Evolutionary conservation across 2,888 invertebrate genomes (phyloP).

Genomic region (Scaptomyza flava): DNA sequence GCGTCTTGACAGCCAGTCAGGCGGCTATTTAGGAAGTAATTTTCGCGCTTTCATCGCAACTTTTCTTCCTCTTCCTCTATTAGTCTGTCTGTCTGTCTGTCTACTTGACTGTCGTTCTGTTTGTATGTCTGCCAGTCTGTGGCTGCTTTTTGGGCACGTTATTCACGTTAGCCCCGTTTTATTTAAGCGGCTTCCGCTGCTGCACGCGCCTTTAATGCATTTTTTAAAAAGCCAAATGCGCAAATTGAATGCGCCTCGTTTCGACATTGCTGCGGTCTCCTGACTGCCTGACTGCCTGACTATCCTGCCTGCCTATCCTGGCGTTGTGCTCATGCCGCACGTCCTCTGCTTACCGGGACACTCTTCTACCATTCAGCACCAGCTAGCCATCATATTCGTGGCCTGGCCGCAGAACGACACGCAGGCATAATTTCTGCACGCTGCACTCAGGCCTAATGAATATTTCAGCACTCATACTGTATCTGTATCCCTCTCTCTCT

Average conservation of each 20-base stretch:
- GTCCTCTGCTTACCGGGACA: constrained; percentile 44
- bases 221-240: constrained; percentile 80
- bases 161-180: constrained; percentile 68
- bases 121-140: constrained; percentile 51
- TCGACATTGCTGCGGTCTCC: constrained; percentile 57
- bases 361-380: not conserved
- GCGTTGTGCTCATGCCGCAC: constrained; percentile 31
- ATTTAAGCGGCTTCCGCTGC: constrained; percentile 46
- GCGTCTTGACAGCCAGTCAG: constrained; percentile 75
- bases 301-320: constrained; percentile 6
- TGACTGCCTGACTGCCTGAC: constrained; percentile 22
- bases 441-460: constrained; percentile 78
- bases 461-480: constrained; percentile 60
- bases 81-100: constrained; percentile 39
- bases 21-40: constrained; percentile 79
- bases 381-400: constrained; percentile 5
- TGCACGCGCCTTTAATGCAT: constrained; percentile 69
- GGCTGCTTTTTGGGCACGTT: constrained; percentile 72
- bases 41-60: constrained; percentile 76
- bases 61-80: constrained; percentile 27
- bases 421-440: constrained; percentile 73
- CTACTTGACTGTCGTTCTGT: constrained; percentile 26
- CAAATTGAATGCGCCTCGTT: constrained; percentile 72
- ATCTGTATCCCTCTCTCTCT: not conserved
- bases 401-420: constrained; percentile 53